Conservation (phyloP, 2,797 vertebrate species). For the Carduelis carduelis region DNA sequence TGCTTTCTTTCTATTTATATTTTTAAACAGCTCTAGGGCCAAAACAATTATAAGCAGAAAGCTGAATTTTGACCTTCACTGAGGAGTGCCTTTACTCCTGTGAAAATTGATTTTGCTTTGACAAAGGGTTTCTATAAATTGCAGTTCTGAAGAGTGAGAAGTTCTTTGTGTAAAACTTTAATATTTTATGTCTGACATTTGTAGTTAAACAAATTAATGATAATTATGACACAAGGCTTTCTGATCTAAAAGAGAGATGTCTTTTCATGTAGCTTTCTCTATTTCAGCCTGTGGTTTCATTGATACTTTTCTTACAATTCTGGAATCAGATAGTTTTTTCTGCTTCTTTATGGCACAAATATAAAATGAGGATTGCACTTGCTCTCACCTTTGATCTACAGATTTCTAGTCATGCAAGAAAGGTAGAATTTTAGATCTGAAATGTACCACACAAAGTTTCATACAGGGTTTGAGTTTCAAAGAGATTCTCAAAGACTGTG, state of each 20-base stretch:
- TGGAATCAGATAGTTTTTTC: not conserved
- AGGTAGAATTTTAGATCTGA: not conserved
- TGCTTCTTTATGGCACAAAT: not conserved
- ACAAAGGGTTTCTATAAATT: not conserved
- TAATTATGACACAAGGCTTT: fast-evolving
- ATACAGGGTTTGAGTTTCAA: not conserved
- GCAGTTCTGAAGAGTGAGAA: not conserved
- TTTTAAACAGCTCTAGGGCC: not conserved
- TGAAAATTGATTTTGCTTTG: not conserved
- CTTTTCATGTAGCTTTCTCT: not conserved
- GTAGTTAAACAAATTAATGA: not conserved
- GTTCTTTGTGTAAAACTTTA: not conserved
- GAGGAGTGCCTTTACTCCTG: not conserved
- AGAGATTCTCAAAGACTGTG: not conserved
- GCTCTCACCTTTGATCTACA: not conserved
- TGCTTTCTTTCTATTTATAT: not conserved
- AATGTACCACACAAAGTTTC: not conserved
- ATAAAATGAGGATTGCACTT: not conserved
- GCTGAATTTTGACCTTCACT: not conserved
- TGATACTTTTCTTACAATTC: not conserved
- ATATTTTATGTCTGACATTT: not conserved
- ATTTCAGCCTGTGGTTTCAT: not conserved
- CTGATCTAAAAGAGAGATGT: not conserved
- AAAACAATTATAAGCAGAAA: not conserved
- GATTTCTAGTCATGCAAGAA: not conserved